phyloP scores from a whole-genome alignment of 1,140 invertebrate genomes.

The Drosophila hydei region DNA sequence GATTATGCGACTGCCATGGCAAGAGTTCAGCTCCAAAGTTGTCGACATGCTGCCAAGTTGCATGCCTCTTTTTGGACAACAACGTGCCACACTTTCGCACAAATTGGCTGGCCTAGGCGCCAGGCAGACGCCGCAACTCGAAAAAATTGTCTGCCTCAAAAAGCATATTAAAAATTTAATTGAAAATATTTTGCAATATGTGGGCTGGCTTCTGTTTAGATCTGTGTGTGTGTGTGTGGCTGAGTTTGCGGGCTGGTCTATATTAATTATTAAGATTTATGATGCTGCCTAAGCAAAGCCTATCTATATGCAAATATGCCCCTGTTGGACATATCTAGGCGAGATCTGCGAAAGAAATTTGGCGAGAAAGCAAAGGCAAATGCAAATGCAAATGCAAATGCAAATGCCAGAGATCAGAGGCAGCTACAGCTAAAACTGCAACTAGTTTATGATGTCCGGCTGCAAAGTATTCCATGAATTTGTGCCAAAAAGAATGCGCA shows the following conservation, averaged over 20 bases:
- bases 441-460: constrained; percentile 15
- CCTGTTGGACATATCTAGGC: constrained; percentile 8
- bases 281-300: constrained; percentile 31
- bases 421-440: background rate
- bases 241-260: constrained; percentile 33
- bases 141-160: constrained; percentile 24
- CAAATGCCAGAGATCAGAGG: constrained; percentile 1
- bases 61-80: constrained; percentile 48
- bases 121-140: constrained; percentile 53
- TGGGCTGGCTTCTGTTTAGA: constrained; percentile 22
- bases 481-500: constrained; percentile 6
- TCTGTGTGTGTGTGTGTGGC: background rate
- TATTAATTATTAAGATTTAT: constrained; percentile 78
- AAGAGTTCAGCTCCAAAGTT: constrained; percentile 15
- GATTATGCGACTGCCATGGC: constrained; percentile 51
- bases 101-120: constrained; percentile 69
- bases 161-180: constrained; percentile 70
- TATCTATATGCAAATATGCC: constrained; percentile 68
- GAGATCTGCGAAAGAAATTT: constrained; percentile 22
- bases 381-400: background rate
- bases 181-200: constrained; percentile 54
- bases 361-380: constrained; percentile 4
- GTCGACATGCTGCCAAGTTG: constrained; percentile 32
- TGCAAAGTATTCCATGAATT: constrained; percentile 15
- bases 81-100: constrained; percentile 20